Conservation (phyloP, 2,113 vertebrate species). For the Muscicapa adusta region DNA sequence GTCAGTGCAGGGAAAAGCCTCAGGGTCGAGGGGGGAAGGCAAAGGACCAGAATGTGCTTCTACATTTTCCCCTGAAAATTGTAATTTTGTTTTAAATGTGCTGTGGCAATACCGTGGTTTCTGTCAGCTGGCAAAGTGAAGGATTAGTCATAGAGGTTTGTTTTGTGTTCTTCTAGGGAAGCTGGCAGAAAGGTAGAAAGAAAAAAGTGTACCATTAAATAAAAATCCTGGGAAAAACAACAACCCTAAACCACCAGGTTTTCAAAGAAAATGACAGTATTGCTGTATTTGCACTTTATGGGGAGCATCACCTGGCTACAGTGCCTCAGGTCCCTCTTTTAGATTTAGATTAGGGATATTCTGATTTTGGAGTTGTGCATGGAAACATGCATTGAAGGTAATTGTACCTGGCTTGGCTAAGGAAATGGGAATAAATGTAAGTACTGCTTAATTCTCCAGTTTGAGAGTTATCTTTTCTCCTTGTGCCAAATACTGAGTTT, state of each 20-base stretch:
- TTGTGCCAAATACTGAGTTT: background rate
- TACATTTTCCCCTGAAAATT: background rate
- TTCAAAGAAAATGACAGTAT: background rate
- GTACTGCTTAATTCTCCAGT: background rate
- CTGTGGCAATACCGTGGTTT: background rate
- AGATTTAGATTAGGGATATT: background rate
- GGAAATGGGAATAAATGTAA: background rate
- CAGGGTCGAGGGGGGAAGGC: background rate
- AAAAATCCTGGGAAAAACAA: background rate
- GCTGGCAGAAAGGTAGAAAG: slow-evolving; percentile 16
- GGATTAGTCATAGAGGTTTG: slow-evolving; percentile 36
- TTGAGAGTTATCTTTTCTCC: background rate
- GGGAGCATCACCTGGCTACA: background rate
- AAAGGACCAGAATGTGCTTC: background rate
- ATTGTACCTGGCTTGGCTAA: background rate
- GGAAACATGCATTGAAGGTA: background rate
- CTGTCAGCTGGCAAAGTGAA: slow-evolving; percentile 13
- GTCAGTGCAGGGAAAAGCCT: background rate
- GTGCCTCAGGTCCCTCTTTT: background rate
- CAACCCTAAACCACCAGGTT: background rate
- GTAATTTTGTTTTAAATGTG: background rate
- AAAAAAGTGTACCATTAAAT: background rate
- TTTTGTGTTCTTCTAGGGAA: slow-evolving; percentile 11
- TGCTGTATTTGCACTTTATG: background rate
- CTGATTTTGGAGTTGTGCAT: background rate